These are phyloP conservation scores for Blastomussa wellsi DNA, from an alignment of 92 coral and sea anemone genomes.

Conservation along the genomic window DNA sequence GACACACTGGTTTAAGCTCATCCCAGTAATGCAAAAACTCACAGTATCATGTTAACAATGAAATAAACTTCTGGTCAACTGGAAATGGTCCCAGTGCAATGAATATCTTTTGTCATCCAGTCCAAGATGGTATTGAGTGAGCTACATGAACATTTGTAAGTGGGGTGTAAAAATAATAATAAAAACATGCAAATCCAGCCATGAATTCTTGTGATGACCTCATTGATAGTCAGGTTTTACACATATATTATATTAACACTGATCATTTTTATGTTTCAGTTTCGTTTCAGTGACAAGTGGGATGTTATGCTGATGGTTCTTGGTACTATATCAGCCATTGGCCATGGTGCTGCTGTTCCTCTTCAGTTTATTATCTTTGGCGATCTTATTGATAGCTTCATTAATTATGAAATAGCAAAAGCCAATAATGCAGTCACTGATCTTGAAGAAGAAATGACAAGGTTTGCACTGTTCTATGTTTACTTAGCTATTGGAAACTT, in stretches of 20 bases:
- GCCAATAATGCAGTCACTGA: slow-evolving; percentile 25
- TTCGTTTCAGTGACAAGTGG: slow-evolving; percentile 68
- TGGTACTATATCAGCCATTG: slow-evolving; percentile 77
- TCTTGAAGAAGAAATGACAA: slow-evolving; percentile 69
- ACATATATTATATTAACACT: background rate
- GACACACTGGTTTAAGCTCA: too few species aligned
- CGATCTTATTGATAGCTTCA: slow-evolving; percentile 70
- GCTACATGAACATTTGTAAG: too few species aligned
- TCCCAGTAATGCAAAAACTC: too few species aligned
- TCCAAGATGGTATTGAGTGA: too few species aligned
- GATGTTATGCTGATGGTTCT: slow-evolving; percentile 74
- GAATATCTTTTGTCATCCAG: too few species aligned
- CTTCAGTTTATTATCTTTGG: slow-evolving; percentile 96
- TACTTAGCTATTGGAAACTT: slow-evolving; percentile 80
- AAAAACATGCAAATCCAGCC: too few species aligned
- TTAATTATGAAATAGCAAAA: slow-evolving; percentile 37
- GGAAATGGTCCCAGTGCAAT: too few species aligned
- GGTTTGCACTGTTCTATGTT: slow-evolving; percentile 81
- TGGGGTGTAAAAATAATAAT: too few species aligned
- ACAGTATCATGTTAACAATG: too few species aligned
- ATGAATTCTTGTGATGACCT: too few species aligned
- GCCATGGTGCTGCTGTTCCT: slow-evolving; percentile 88
- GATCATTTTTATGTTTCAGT: slow-evolving; percentile 44
- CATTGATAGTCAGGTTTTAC: too few species aligned
- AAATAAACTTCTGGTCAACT: too few species aligned